Conservation (phyloP, 2,888 invertebrate species). For the Octonoba sinensis region DNA sequence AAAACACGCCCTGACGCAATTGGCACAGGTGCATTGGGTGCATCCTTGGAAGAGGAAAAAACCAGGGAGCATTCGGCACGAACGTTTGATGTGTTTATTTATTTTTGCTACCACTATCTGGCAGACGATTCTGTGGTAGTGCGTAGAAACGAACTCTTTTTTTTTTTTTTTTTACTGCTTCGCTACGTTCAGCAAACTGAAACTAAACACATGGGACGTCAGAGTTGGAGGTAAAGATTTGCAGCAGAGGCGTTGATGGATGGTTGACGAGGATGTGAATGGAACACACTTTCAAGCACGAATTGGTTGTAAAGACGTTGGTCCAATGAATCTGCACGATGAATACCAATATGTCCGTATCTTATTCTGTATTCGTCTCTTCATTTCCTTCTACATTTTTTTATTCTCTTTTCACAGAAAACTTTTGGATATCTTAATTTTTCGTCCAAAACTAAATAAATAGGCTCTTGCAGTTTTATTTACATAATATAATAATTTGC, state of each 20-base stretch:
- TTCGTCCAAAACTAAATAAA: too few relatives aligned
- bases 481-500: too few relatives aligned
- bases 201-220: slow-evolving; percentile 19
- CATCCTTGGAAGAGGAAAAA: slow-evolving; percentile 32
- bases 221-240: slow-evolving; percentile 22
- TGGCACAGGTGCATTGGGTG: slow-evolving; percentile 60
- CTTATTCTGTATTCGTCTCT: too few relatives aligned
- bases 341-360: too few relatives aligned
- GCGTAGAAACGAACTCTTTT: slow-evolving; percentile 2
- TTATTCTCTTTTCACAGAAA: too few relatives aligned
- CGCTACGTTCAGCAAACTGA: slow-evolving; percentile 22
- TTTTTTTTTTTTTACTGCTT: neutral
- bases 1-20: slow-evolving; percentile 51
- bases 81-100: slow-evolving; percentile 50
- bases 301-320: too few relatives aligned
- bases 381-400: too few relatives aligned
- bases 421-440: too few relatives aligned
- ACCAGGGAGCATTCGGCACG: slow-evolving; percentile 14
- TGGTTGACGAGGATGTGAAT: slow-evolving; percentile 30
- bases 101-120: slow-evolving; percentile 6
- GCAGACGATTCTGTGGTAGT: slow-evolving; percentile 20
- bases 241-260: slow-evolving; percentile 47
- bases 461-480: too few relatives aligned
- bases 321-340: too few relatives aligned
- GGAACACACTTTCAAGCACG: neutral